Evolutionary conservation across 2,797 vertebrate species (phyloP).

Genomic region (Tapirus indicus): DNA sequence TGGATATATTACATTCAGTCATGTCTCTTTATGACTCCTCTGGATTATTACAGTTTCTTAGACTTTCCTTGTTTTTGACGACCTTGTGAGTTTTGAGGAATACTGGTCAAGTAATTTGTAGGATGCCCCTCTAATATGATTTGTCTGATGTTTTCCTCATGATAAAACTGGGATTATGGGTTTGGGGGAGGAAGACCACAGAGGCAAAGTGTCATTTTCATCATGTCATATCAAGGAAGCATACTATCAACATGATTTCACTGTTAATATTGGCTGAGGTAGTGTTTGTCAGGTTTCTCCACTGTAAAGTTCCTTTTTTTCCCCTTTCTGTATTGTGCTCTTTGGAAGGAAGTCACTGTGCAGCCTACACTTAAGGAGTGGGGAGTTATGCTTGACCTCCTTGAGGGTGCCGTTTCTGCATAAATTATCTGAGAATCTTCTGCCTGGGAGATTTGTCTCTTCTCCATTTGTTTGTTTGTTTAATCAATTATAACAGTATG

Average conservation of each 20-base stretch:
- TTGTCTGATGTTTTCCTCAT: slow-evolving; percentile 15
- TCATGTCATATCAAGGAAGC: neutral
- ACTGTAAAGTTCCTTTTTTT: neutral
- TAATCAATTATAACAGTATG: neutral
- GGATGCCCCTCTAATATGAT: neutral
- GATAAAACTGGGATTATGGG: neutral
- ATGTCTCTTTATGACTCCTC: neutral
- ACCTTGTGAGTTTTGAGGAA: neutral
- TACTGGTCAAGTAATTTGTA: slow-evolving; percentile 11
- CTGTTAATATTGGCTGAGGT: neutral
- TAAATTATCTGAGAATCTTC: neutral
- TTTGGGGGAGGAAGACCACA: neutral
- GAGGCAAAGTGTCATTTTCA: slow-evolving; percentile 46
- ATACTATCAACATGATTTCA: neutral
- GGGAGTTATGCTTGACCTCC: neutral
- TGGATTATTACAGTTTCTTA: neutral
- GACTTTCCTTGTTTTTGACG: neutral
- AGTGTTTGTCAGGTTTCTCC: neutral
- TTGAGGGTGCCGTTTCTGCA: neutral
- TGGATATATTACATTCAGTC: neutral
- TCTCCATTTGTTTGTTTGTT: neutral
- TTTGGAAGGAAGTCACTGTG: slow-evolving; percentile 11
- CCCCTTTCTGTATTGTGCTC: neutral
- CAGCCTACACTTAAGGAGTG: neutral
- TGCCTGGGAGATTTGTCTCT: neutral